Evolutionary conservation across 2,113 vertebrate species (phyloP), one percentile per base, ranked within the genome.

Genomic region (Myanophis thanlyinensis): DNA sequence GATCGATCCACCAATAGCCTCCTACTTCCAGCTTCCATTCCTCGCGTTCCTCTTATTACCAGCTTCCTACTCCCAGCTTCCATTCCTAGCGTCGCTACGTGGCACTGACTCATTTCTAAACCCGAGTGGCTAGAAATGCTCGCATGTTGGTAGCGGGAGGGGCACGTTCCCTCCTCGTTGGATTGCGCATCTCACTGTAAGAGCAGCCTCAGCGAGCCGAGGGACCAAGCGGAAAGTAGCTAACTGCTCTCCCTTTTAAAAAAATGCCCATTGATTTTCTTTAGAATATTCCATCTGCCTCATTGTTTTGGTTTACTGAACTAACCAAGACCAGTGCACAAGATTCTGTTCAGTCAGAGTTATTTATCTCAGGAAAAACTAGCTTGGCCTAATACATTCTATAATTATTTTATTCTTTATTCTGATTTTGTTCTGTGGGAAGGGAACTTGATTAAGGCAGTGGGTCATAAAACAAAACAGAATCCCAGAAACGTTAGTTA

Each of bases 51-150:
- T n/a, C n/a, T n/a, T n/a, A n/a, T n/a, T n/a, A n/a, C n/a, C n/a
- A 52, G 51, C 30, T 25, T 1, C 0, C 18, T 51, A 12, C 51
- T 30, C 51, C 35, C 20, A 6, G 3, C 1, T 48, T 15, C 0
- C 9, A 2, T 44, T 15, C 48, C 35, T 73, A 27, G 9, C 9
- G 27, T n/a, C 11, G 90, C 91, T 40, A 93, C 94, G 93, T 93
- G 94, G 93, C 95, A 91, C 27, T 94, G 90, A 18, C 13, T 91
- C 4, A 56, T 51, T 40, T 12, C 23, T 25, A 40, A 4, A 20
- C 27, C 44, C 13, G 11, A 30, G 51, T 22, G 2, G 20, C 80
- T 53, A 2, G 9, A 27, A 84, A 46, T 23, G 40, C 52, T 22
- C 27, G 27, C 8, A 22, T 84, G 22, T 27, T 52, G 18, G 9